A percentile compares a stretch with the other conserved stretches of the same genome.
These are phyloP conservation scores for Shargacucullia verbasci DNA, from an alignment of 2,888 invertebrate species.

Conservation along the genomic window DNA sequence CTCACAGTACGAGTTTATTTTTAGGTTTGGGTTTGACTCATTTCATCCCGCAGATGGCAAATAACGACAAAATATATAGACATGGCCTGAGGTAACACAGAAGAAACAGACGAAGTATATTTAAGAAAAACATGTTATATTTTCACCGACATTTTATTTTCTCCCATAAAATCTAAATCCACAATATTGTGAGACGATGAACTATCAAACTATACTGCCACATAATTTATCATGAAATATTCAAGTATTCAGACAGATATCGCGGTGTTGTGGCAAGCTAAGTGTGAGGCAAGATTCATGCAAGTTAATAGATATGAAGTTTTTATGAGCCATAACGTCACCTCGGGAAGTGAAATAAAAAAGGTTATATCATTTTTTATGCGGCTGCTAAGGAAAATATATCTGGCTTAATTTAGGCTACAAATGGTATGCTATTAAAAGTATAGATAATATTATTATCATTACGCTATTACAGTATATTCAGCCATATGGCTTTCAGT, in stretches of 20 bases:
- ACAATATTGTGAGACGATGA: conserved; percentile 35
- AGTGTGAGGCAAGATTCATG: conserved; percentile 70
- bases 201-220: conserved; percentile 44
- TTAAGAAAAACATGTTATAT: conserved; percentile 10
- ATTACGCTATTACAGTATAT: too few species aligned
- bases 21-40: too few species aligned
- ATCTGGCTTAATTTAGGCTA: conserved; percentile 49
- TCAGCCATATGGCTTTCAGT: too few species aligned
- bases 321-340: conserved; percentile 78
- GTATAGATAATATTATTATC: background rate
- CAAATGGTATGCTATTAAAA: conserved; percentile 9
- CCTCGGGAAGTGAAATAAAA: conserved; percentile 76
- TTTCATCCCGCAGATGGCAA: too few species aligned
- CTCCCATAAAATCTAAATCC: conserved; percentile 37
- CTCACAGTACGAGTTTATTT: too few species aligned
- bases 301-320: conserved; percentile 78
- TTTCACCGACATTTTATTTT: conserved; percentile 30
- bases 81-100: background rate
- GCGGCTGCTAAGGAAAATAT: conserved; percentile 61
- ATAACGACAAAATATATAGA: background rate
- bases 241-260: conserved; percentile 46
- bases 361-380: conserved; percentile 71
- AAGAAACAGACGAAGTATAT: conserved; percentile 8
- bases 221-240: conserved; percentile 53
- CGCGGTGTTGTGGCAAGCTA: conserved; percentile 57